Evolutionary conservation across 1,140 invertebrate species (phyloP).

Genomic region (Lamellibrachia luymesi): DNA sequence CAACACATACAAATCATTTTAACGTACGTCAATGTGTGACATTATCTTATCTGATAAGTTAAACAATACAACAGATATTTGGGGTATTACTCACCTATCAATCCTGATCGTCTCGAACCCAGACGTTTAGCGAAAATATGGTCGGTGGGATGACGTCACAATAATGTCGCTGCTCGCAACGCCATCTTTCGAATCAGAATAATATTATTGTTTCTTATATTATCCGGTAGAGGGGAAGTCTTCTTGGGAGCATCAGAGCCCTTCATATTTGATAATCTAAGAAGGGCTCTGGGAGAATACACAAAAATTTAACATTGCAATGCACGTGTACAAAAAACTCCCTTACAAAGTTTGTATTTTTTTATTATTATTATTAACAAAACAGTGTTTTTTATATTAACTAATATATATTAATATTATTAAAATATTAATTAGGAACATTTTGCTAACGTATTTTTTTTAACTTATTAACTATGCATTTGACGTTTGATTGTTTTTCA

Average conservation of each 20-base stretch:
- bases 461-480: no score
- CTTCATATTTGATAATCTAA: no score
- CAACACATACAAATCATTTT: neutral
- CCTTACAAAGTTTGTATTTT: no score
- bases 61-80: neutral
- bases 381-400: no score
- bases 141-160: neutral
- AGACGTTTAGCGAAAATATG: constrained; percentile 1
- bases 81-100: neutral
- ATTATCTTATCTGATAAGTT: neutral
- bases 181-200: neutral
- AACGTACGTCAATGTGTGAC: neutral
- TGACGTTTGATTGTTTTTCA: no score
- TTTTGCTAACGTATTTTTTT: no score
- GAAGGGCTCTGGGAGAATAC: no score
- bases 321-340: no score
- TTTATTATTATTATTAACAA: no score
- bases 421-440: no score
- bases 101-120: neutral
- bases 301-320: no score
- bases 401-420: no score
- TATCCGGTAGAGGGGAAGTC: neutral
- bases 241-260: neutral
- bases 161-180: neutral
- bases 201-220: neutral